A percentile compares a stretch with the other conserved stretches of the same genome.
These are phyloP conservation scores for Oenanthe melanoleuca DNA, from an alignment of 2,113 vertebrate species.

Conservation along the genomic window DNA sequence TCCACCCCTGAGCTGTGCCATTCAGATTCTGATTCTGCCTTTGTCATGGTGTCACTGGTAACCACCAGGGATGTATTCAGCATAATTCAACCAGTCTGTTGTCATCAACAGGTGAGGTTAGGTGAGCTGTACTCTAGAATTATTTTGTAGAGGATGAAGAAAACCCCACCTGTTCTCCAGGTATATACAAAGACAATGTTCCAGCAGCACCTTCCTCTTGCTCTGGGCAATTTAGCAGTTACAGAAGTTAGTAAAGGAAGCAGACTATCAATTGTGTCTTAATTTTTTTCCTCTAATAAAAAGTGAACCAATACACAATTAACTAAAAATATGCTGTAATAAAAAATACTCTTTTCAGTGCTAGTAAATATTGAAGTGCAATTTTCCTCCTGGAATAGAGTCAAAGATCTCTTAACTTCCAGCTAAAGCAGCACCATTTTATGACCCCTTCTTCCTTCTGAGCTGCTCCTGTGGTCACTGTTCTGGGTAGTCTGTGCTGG, in stretches of 20 bases:
- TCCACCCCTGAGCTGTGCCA: neutral
- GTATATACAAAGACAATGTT: neutral
- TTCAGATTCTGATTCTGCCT: neutral
- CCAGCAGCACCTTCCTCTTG: neutral
- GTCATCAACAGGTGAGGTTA: neutral
- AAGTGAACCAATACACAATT: constrained; percentile 15
- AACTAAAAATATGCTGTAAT: neutral
- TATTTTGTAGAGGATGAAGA: neutral
- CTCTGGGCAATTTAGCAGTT: neutral
- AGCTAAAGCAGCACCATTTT: neutral
- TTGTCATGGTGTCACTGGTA: neutral
- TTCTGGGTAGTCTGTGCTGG: neutral
- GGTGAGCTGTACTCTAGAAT: neutral
- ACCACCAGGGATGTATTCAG: neutral
- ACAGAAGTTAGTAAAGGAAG: neutral
- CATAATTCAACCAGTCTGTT: neutral
- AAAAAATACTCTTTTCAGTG: neutral
- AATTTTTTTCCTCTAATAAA: neutral
- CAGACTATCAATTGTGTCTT: neutral
- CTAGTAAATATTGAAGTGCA: neutral
- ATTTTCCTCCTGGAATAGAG: neutral
- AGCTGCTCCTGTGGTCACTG: neutral
- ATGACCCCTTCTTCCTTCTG: neutral
- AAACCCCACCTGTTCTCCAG: neutral
- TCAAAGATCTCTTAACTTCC: neutral